A percentile compares a stretch with the other conserved stretches of the same genome.
phyloP scores from a whole-genome alignment of 2,888 invertebrate species.

The Encarsia formosa region DNA sequence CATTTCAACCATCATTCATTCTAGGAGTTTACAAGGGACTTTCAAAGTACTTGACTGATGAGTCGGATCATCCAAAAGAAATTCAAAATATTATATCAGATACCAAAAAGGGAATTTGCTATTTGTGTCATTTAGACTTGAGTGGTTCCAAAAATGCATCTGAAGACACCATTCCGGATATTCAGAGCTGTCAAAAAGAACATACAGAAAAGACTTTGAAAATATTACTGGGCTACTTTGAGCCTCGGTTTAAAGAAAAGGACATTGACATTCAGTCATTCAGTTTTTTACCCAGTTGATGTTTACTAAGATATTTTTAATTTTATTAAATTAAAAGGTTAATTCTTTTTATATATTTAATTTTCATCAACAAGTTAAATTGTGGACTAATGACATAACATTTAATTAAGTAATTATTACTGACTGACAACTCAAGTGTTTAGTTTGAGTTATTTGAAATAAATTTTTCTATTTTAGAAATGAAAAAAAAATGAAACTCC shows the following conservation, averaged over 20 bases:
- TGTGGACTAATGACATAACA: no score
- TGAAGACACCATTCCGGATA: constrained; percentile 32
- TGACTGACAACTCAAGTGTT: no score
- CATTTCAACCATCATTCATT: constrained; percentile 59
- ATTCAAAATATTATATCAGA: constrained; percentile 36
- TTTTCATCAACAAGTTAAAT: no score
- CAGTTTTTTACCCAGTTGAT: no score
- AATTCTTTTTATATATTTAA: no score
- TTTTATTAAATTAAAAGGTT: no score
- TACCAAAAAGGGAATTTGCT: constrained; percentile 41
- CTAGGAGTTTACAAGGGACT: constrained; percentile 56
- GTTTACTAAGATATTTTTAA: no score
- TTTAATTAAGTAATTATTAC: no score
- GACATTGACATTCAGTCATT: constrained; percentile 16
- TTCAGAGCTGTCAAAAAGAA: constrained; percentile 39
- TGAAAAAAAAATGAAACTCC: no score
- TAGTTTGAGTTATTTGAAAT: no score
- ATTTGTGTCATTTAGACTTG: constrained; percentile 36
- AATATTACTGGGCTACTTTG: constrained; percentile 38
- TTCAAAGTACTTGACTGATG: constrained; percentile 26
- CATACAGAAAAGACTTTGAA: constrained; percentile 35
- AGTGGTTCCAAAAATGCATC: constrained; percentile 16
- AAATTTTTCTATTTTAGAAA: no score
- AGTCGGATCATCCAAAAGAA: constrained; percentile 33
- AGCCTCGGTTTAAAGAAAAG: constrained; percentile 32